phyloP scores from a whole-genome alignment of 2,113 vertebrate genomes.

The Anarhynchus alexandrinus region DNA sequence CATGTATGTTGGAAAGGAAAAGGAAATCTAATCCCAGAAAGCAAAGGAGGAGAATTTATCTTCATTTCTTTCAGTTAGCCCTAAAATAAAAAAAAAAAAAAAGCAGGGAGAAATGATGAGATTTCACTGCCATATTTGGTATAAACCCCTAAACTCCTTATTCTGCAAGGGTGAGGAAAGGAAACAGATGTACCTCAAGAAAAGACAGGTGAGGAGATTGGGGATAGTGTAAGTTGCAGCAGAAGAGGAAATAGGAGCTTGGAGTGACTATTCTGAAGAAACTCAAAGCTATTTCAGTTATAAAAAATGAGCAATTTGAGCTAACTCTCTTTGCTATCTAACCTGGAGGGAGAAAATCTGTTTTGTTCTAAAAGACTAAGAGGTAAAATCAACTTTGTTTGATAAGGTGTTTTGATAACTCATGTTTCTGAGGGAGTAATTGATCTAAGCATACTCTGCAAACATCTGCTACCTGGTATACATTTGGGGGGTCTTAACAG shows the following conservation, averaged over 20 bases:
- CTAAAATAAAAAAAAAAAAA: background rate
- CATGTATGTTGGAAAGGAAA: background rate
- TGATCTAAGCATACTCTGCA: background rate
- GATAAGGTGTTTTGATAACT: background rate
- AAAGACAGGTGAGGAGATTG: background rate
- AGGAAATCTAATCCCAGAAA: background rate
- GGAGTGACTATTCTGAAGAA: background rate
- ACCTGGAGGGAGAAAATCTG: background rate
- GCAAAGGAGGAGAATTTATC: background rate
- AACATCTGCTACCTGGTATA: background rate
- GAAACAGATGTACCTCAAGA: background rate
- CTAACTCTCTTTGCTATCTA: background rate
- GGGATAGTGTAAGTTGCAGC: background rate
- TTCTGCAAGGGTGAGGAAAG: background rate
- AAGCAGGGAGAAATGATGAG: background rate
- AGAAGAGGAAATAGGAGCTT: background rate
- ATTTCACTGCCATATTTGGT: background rate
- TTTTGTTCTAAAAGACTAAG: background rate
- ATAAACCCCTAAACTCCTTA: background rate
- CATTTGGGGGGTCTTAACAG: background rate
- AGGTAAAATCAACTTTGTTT: background rate
- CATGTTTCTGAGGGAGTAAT: background rate
- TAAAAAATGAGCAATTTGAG: background rate
- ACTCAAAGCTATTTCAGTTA: background rate
- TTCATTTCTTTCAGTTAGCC: background rate